Evolutionary conservation across 2,888 invertebrate genomes (phyloP).

Genomic region (Lypha dubia): DNA sequence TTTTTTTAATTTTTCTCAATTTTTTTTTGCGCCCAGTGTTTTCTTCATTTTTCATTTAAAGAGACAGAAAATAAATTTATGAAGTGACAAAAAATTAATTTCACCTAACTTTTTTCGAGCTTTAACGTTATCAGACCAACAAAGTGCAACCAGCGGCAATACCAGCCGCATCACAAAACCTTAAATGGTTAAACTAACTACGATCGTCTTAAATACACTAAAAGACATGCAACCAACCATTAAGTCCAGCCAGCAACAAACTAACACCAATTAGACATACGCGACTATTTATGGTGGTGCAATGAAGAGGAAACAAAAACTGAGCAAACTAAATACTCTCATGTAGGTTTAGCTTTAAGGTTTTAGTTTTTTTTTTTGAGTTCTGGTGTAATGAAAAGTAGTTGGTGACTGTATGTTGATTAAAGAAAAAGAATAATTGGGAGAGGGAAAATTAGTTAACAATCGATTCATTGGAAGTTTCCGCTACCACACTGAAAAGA

Average conservation of each 20-base stretch:
- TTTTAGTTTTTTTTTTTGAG: neutral
- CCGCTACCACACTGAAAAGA: neutral
- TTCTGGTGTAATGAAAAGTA: slow-evolving; percentile 41
- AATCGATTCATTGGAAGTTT: neutral
- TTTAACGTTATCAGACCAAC: slow-evolving; percentile 50
- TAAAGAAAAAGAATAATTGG: slow-evolving; percentile 15
- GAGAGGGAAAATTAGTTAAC: slow-evolving; percentile 3
- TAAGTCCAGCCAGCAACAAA: slow-evolving; percentile 33
- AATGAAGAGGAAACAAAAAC: slow-evolving; percentile 50
- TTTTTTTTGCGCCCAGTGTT: neutral
- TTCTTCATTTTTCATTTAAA: slow-evolving; percentile 10
- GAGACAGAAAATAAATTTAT: slow-evolving; percentile 76
- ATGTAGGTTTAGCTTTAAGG: neutral
- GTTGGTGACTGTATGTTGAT: slow-evolving; percentile 15
- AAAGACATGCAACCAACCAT: slow-evolving; percentile 17
- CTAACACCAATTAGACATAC: slow-evolving; percentile 49
- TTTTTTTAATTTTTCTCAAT: neutral
- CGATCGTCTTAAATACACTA: slow-evolving; percentile 26
- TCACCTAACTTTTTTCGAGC: slow-evolving; percentile 74
- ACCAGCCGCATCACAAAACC: slow-evolving; percentile 53
- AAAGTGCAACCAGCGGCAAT: neutral
- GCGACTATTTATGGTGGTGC: slow-evolving; percentile 38
- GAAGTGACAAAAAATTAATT: slow-evolving; percentile 83
- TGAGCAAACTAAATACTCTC: neutral
- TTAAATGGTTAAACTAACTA: slow-evolving; percentile 67